Conservation (phyloP, 2,888 invertebrate species). For the Margaritifera margaritifera region DNA sequence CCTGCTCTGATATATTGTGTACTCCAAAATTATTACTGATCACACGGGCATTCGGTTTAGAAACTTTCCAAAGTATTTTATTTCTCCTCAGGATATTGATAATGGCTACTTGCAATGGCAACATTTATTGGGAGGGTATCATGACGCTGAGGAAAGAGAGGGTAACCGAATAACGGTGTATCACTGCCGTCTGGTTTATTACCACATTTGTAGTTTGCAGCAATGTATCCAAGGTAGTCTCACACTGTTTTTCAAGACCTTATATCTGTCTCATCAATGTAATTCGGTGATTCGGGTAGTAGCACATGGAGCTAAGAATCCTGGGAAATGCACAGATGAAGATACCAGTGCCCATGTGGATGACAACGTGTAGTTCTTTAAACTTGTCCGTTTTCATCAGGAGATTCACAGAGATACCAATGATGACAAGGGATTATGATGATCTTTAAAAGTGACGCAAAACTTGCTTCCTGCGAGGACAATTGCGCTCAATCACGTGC, state of each 20-base stretch:
- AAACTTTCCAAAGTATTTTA: no score
- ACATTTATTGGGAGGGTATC: no score
- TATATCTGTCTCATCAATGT: slow-evolving; percentile 3
- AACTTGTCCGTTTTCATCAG: slow-evolving; percentile 32
- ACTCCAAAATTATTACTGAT: no score
- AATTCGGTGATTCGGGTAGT: background rate
- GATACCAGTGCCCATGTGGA: slow-evolving; percentile 39
- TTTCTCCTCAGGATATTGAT: no score
- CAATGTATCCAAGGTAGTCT: slow-evolving; percentile 3
- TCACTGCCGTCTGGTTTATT: background rate
- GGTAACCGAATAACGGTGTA: no score
- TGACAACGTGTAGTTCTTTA: slow-evolving; percentile 32
- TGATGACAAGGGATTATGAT: slow-evolving; percentile 23
- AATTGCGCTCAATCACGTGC: slow-evolving; percentile 26
- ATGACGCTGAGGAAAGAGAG: no score
- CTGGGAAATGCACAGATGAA: slow-evolving; percentile 40
- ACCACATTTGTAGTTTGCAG: background rate
- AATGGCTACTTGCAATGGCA: no score
- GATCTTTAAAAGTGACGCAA: slow-evolving; percentile 31
- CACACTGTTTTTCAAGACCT: background rate
- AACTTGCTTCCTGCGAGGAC: slow-evolving; percentile 33
- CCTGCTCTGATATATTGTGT: no score
- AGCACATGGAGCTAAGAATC: slow-evolving; percentile 27
- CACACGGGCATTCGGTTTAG: no score
- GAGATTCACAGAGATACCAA: slow-evolving; percentile 30